These are phyloP conservation scores for Eretmochelys imbricata DNA, from an alignment of 2,113 vertebrate genomes.

Conservation along the genomic window DNA sequence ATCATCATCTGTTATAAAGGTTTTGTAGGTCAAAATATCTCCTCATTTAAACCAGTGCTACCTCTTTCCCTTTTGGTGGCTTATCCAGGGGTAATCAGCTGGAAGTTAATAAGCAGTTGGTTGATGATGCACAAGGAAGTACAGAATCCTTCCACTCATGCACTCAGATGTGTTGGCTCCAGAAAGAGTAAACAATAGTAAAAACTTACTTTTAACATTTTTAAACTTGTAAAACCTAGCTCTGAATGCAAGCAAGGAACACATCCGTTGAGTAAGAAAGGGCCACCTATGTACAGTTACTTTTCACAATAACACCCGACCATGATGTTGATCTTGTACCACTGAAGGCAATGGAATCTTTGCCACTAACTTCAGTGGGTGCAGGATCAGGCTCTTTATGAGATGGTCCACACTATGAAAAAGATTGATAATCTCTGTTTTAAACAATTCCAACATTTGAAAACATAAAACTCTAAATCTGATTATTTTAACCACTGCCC, in stretches of 20 bases:
- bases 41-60: not conserved
- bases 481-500: not conserved
- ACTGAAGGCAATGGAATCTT: not conserved
- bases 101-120: not conserved
- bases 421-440: not conserved
- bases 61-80: not conserved
- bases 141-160: not conserved
- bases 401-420: no score
- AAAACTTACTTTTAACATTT: not conserved
- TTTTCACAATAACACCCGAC: not conserved
- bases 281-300: not conserved
- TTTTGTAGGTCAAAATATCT: not conserved
- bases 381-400: no score
- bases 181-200: not conserved
- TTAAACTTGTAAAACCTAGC: not conserved
- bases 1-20: not conserved
- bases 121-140: not conserved
- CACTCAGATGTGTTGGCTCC: not conserved
- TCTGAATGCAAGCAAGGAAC: not conserved
- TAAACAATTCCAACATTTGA: not conserved
- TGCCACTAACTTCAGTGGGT: no score
- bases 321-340: not conserved
- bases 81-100: not conserved
- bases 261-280: not conserved
- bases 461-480: not conserved